Conservation (phyloP, 2,113 vertebrate species). For the Gulo gulo region DNA sequence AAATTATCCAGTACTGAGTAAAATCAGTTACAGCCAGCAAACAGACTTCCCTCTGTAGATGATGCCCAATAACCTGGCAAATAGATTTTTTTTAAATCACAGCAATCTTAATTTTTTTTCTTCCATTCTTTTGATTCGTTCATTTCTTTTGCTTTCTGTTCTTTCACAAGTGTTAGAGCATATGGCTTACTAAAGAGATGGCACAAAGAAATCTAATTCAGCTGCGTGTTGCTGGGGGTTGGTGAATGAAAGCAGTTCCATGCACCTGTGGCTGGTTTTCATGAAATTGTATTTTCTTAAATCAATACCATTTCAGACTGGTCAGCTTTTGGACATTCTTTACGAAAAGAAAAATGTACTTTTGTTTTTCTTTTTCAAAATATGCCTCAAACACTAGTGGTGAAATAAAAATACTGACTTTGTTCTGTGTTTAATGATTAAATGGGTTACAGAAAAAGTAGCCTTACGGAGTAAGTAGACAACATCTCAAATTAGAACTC, state of each 20-base stretch:
- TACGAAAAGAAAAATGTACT: neutral
- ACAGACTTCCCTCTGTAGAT: neutral
- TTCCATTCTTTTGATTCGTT: neutral
- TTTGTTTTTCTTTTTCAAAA: slow-evolving; percentile 34
- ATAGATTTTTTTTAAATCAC: neutral
- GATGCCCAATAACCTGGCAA: neutral
- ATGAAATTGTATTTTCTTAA: slow-evolving; percentile 27
- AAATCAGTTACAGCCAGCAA: neutral
- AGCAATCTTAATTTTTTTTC: neutral
- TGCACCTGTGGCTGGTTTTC: neutral
- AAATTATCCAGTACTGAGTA: neutral
- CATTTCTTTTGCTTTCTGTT: neutral
- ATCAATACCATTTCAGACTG: neutral
- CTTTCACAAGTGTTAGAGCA: neutral
- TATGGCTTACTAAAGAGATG: neutral
- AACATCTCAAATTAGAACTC: neutral
- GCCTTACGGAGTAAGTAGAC: neutral
- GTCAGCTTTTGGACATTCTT: neutral
- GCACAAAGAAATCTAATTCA: neutral
- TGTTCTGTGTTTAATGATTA: neutral
- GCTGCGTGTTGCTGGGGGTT: neutral
- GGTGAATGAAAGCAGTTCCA: neutral
- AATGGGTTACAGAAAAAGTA: neutral
- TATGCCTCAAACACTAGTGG: neutral
- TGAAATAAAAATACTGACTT: neutral